Evolutionary conservation across 1,140 invertebrate species (phyloP), one percentile per base, ranked within the genome.

Genomic region (Acromyrmex echinatior): DNA sequence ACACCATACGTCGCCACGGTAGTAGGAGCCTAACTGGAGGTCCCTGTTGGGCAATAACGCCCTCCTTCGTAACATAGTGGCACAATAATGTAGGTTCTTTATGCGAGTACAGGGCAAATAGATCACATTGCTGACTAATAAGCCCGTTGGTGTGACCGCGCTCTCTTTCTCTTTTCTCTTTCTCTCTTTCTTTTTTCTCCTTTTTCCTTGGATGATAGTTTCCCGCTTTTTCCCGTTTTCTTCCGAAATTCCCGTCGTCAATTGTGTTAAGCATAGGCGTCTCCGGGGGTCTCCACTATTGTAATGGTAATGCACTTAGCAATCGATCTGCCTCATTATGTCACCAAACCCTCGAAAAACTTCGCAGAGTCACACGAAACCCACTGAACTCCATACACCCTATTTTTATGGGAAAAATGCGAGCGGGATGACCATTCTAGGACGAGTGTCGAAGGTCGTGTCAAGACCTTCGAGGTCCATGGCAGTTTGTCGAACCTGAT

Each of bases 281-380:
- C 88, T 80, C 85, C 87, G 82, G 85, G 94, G 92, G 92, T 88
- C 91, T 91, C 78, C 70, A 65, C 78, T 71, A 95, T 95, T 95
- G 93, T 95, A 28, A 95, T 95, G 95, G 73, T 94, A 95, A 95
- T 95, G 39, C 76, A 78, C 28, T 66, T 78, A 88, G 92, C 93
- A 93, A 95, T 95, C 93, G 94, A 95, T 95, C 93, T 84, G 92
- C 87, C 93, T 95, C 94, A 93, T 95, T 95, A 95, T 92, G 92
- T 92, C 92, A 88, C 87, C 81, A 87, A 93, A 93, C 87, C 88
- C 88, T 84, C 87, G 91, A 78, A 88, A 70, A 93, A 93, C 87
- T 90, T 68, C 76, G 62, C 58, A 31, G 88, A 91, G 93, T 94
- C 92, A 90, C 92, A 93, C 91, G 91, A 93, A 88, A 92, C 88